Evolutionary conservation across 1,140 invertebrate genomes (phyloP).

Genomic region (Cyclina sinensis): DNA sequence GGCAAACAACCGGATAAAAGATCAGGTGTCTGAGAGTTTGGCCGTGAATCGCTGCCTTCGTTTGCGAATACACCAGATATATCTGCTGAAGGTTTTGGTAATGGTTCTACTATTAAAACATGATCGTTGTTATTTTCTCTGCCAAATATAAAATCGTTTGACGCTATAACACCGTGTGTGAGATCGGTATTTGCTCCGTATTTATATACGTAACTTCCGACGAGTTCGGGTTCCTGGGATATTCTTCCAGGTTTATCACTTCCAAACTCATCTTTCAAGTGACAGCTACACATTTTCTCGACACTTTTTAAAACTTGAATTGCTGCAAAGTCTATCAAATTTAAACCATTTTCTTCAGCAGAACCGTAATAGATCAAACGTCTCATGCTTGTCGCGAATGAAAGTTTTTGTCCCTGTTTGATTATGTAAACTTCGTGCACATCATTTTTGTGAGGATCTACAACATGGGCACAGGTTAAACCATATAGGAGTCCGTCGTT

Average conservation of each 20-base stretch:
- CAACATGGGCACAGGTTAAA: not conserved
- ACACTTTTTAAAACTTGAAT: not conserved
- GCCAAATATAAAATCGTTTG: not conserved
- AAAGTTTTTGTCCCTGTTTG: not conserved
- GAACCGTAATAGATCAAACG: not conserved
- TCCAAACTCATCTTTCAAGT: not conserved
- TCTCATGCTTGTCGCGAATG: not conserved
- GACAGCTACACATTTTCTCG: not conserved
- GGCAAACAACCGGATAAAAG: too few relatives aligned
- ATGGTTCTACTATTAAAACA: not conserved
- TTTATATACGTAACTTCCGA: constrained; percentile 6
- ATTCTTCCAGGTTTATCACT: not conserved
- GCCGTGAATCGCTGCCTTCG: not conserved
- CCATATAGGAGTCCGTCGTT: not conserved
- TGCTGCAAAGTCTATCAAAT: not conserved
- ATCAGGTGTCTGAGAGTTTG: not conserved
- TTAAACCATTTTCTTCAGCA: not conserved
- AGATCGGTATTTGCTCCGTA: not conserved
- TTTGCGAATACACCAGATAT: not conserved
- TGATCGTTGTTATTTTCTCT: not conserved
- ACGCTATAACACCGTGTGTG: not conserved
- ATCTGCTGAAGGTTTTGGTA: not conserved
- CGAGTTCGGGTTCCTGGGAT: not conserved
- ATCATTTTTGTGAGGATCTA: not conserved
- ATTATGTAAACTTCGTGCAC: not conserved